A percentile compares a stretch with the other conserved stretches of the same genome.
These are phyloP conservation scores for Candidula unifasciata DNA, from an alignment of 2,888 invertebrate genomes.

Conservation along the genomic window DNA sequence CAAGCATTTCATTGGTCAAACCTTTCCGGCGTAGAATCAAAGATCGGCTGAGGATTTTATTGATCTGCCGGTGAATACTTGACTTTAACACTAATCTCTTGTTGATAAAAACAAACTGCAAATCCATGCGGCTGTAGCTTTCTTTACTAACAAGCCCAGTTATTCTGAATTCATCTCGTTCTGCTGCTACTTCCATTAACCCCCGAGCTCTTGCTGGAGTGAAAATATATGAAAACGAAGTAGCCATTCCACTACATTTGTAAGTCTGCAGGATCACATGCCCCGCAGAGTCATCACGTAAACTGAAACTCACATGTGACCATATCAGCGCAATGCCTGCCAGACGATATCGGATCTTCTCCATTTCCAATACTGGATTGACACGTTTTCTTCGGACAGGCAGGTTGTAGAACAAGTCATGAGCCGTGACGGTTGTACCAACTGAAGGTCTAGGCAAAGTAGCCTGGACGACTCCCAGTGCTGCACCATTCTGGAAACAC, in stretches of 20 bases:
- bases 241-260: slow-evolving; percentile 81
- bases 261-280: slow-evolving; percentile 82
- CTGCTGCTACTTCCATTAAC: slow-evolving; percentile 77
- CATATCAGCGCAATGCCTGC: slow-evolving; percentile 84
- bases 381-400: slow-evolving; percentile 82
- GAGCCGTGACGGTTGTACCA: slow-evolving; percentile 86
- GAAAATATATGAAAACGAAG: slow-evolving; percentile 80
- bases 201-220: slow-evolving; percentile 77
- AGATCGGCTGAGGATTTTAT: slow-evolving; percentile 75
- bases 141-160: slow-evolving; percentile 82
- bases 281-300: slow-evolving; percentile 83
- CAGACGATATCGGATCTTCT: slow-evolving; percentile 82
- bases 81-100: slow-evolving; percentile 81
- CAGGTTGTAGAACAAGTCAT: slow-evolving; percentile 83
- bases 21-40: slow-evolving; percentile 60
- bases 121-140: slow-evolving; percentile 77
- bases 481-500: slow-evolving; percentile 80
- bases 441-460: slow-evolving; percentile 81
- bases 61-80: slow-evolving; percentile 80
- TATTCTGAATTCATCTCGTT: slow-evolving; percentile 80
- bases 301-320: slow-evolving; percentile 82
- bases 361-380: slow-evolving; percentile 81
- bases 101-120: slow-evolving; percentile 85
- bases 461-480: slow-evolving; percentile 75
- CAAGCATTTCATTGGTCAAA: slow-evolving; percentile 28